Conservation (phyloP, 2,888 invertebrate genomes). For the Drosophila testacea region DNA sequence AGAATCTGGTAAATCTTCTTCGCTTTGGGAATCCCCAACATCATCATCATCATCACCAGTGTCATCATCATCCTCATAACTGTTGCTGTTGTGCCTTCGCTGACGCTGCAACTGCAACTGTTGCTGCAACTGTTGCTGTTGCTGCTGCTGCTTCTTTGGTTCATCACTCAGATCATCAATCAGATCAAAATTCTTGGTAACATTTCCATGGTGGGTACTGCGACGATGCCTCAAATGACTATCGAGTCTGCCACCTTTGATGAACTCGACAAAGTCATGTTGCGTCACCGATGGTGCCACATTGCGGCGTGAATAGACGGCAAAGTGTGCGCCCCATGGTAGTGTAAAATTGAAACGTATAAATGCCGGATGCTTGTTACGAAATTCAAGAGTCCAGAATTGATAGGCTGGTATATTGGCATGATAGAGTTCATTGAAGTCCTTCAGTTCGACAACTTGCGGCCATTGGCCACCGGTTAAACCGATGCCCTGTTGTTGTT, state of each 20-base stretch:
- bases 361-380: slow-evolving; percentile 95
- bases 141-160: slow-evolving; percentile 19
- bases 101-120: slow-evolving; percentile 14
- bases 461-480: slow-evolving; percentile 87
- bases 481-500: slow-evolving; percentile 66
- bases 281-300: slow-evolving; percentile 98
- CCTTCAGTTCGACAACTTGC: slow-evolving; percentile 92
- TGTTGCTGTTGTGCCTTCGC: slow-evolving; percentile 15
- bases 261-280: slow-evolving; percentile 98
- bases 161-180: slow-evolving; percentile 33
- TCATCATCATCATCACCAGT: not conserved
- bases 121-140: slow-evolving; percentile 17
- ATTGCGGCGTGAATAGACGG: slow-evolving; percentile 97
- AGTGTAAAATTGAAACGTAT: slow-evolving; percentile 95
- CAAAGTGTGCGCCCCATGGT: slow-evolving; percentile 97
- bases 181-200: slow-evolving; percentile 36
- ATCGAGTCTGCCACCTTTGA: slow-evolving; percentile 93
- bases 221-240: slow-evolving; percentile 89
- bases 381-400: slow-evolving; percentile 97
- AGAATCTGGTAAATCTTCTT: slow-evolving; percentile 68
- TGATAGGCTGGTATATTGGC: slow-evolving; percentile 95
- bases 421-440: slow-evolving; percentile 93
- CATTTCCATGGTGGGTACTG: slow-evolving; percentile 44
- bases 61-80: slow-evolving; percentile 57
- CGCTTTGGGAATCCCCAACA: not conserved